Conservation (phyloP, 2,888 invertebrate genomes). For the Halictus ligatus region DNA sequence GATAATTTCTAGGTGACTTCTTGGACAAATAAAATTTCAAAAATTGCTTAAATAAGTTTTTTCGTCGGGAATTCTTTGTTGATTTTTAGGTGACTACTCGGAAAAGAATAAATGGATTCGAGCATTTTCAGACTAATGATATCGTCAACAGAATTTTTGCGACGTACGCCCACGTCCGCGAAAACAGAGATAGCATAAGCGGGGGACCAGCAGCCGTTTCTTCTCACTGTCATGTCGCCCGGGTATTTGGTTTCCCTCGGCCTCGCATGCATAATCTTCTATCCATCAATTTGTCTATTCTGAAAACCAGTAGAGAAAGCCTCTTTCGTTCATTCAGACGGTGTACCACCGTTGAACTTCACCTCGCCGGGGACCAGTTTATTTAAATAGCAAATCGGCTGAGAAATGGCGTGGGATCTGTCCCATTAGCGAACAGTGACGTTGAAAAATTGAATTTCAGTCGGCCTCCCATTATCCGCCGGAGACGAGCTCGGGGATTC, state of each 20-base stretch:
- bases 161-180: slow-evolving; percentile 68
- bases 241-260: slow-evolving; percentile 13
- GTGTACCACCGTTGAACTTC: slow-evolving; percentile 16
- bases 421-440: slow-evolving; percentile 13
- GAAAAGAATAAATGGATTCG: slow-evolving; percentile 45
- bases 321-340: slow-evolving; percentile 12
- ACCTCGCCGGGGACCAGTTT: slow-evolving; percentile 17
- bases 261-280: background rate
- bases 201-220: slow-evolving; percentile 1
- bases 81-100: background rate
- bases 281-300: slow-evolving; percentile 28
- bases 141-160: slow-evolving; percentile 74
- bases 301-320: slow-evolving; percentile 37
- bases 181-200: slow-evolving; percentile 50
- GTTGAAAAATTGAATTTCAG: slow-evolving; percentile 15
- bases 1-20: too few relatives aligned
- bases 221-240: background rate
- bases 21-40: too few relatives aligned
- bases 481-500: slow-evolving; percentile 2
- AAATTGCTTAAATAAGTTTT: too few relatives aligned
- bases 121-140: slow-evolving; percentile 68
- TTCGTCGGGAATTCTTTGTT: too few relatives aligned
- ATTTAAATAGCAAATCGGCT: slow-evolving; percentile 20
- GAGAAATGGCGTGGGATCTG: slow-evolving; percentile 17
- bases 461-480: background rate